Evolutionary conservation across 1,140 invertebrate genomes (phyloP).

Genomic region (Eulimnadia texana): DNA sequence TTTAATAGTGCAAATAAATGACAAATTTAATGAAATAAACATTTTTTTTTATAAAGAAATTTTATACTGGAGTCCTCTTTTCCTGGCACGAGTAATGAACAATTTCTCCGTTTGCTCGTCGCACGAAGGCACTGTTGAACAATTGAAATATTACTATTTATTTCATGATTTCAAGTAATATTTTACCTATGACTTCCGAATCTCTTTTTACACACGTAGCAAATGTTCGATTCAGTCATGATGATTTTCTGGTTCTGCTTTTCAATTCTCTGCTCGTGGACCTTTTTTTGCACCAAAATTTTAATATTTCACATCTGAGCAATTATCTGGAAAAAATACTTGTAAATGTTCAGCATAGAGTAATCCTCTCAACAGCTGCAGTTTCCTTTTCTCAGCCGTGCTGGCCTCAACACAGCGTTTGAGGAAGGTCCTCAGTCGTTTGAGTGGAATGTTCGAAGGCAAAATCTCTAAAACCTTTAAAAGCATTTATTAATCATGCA

Average conservation of each 20-base stretch:
- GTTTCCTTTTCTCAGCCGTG: slow-evolving; percentile 48
- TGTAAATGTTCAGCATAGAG: slow-evolving; percentile 67
- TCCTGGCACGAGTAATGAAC: slow-evolving; percentile 73
- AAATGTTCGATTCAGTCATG: slow-evolving; percentile 72
- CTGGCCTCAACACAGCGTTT: slow-evolving; percentile 58
- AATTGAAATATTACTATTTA: slow-evolving; percentile 17
- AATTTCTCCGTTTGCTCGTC: slow-evolving; percentile 79
- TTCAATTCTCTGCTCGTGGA: slow-evolving; percentile 59
- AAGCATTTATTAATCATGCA: slow-evolving; percentile 4
- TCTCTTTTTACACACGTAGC: slow-evolving; percentile 78
- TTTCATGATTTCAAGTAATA: neutral
- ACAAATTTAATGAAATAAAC: neutral
- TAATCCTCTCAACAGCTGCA: slow-evolving; percentile 63
- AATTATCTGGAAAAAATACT: too few species aligned
- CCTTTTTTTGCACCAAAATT: slow-evolving; percentile 40
- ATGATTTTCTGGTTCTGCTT: slow-evolving; percentile 64
- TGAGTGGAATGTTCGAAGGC: slow-evolving; percentile 56
- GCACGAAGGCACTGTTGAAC: slow-evolving; percentile 65
- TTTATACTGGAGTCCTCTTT: slow-evolving; percentile 14
- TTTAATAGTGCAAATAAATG: neutral
- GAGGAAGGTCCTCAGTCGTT: slow-evolving; percentile 57
- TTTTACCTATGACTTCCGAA: slow-evolving; percentile 72
- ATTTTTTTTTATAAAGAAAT: slow-evolving; percentile 3
- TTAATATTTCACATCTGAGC: too few species aligned
- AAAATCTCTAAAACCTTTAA: slow-evolving; percentile 51